Conservation (phyloP, 2,888 invertebrate genomes). For the Metopia argyrocephala region DNA sequence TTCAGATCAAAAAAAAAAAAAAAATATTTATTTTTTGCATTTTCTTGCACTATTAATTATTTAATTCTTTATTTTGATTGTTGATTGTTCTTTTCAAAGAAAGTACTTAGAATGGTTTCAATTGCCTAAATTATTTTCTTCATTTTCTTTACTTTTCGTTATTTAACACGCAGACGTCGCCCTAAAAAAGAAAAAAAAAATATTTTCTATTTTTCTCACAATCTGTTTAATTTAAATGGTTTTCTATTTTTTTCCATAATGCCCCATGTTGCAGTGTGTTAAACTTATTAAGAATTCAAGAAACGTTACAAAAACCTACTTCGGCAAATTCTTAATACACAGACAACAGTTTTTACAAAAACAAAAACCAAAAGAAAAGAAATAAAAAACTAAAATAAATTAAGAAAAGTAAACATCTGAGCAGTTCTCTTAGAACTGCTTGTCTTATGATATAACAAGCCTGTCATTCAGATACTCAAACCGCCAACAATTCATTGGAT, state of each 20-base stretch:
- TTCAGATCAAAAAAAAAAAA: too few relatives aligned
- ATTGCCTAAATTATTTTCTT: too few relatives aligned
- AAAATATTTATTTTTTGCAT: too few relatives aligned
- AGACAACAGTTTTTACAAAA: background rate
- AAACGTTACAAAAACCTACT: slow-evolving; percentile 70
- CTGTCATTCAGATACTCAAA: too few relatives aligned
- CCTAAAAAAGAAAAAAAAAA: too few relatives aligned
- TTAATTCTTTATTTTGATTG: too few relatives aligned
- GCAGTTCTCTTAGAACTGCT: slow-evolving; percentile 13
- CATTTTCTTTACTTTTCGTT: too few relatives aligned
- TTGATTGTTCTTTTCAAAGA: too few relatives aligned
- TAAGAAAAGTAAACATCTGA: background rate
- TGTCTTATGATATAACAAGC: too few relatives aligned
- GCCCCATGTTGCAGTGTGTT: slow-evolving; percentile 4
- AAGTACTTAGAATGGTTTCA: too few relatives aligned
- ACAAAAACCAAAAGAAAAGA: background rate
- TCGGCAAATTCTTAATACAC: slow-evolving; percentile 50
- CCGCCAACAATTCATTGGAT: too few relatives aligned
- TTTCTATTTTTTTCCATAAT: background rate
- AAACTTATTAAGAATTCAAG: slow-evolving; percentile 68
- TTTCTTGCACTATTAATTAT: too few relatives aligned
- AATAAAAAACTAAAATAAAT: background rate
- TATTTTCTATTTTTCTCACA: background rate
- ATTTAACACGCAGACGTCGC: background rate
- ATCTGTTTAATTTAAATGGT: slow-evolving; percentile 18